Evolutionary conservation across 2,113 vertebrate species (phyloP), one percentile per base, ranked within the genome.

Genomic region (Chloebia gouldiae): DNA sequence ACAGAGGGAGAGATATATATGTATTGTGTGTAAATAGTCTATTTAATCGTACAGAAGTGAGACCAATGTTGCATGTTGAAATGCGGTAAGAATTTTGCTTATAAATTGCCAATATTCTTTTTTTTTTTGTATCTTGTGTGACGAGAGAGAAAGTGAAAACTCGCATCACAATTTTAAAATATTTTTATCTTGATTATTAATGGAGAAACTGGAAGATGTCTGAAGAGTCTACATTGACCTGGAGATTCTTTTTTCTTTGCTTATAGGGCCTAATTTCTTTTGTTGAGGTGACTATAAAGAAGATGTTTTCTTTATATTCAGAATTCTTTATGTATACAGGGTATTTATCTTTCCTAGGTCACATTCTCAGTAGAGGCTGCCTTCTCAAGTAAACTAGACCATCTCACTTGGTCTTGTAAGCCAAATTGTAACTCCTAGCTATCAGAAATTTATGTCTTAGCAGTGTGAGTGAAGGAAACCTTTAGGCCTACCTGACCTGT

Each of bases 11-110:
- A 92, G 92, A 86, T 95, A 97, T 96, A 90, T 95, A 96, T 97
- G 94, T 96, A 93, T 96, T 95, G 59, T 96, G 96, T 97, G 95
- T 96, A 97, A 97, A 97, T 97, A 96, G 81, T 97, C 97, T 98
- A 97, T 98, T 98, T 98, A 98, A 98, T 97, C 96, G 89, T 96
- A 86, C 96, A 80, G 95, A 96, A 57, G 86, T 79, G 95, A 97
- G 95, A 96, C 91, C 97, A 51, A 27, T 86, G 96, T 96, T 97
- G 97, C 97, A 97, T 97, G 98, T 86, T 73, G 88, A 96, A 92
- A 86, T 95, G 92, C 70, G 90, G 92, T 97, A 95, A 94, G 92
- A 86, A 93, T 86, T 95, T 91, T 96, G 96, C 96, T 96, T 97
- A 95, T 97, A 90, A 96, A 97, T 97, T 80, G 96, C 95, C 86